Evolutionary conservation across 2,113 vertebrate species (phyloP), one percentile per base, ranked within the genome.

Genomic region (Speoplatyrhinus poulsoni): DNA sequence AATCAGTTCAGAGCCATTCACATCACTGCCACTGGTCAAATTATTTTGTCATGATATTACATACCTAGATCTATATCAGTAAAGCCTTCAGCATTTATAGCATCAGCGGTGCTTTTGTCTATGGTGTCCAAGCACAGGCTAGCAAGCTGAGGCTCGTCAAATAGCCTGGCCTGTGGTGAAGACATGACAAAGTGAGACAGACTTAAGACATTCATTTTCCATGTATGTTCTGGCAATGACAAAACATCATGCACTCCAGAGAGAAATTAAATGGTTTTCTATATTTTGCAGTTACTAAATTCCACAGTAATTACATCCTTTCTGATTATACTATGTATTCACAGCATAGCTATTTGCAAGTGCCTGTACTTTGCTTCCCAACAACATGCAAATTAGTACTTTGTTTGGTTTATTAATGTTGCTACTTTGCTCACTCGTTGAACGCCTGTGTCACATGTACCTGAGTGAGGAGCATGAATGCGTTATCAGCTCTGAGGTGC

Each of bases 401-500:
- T 41, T 8, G 12, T 52, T 52, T 52, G 49, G 11, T 11, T 12
- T 15, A 52, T 12, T 52, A 8, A 52, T 11, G 3, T 52, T 15
- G 49, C 12, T 52, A 26, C 26, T 52, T 9, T 11, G 11, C 12
- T 15, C 49, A 52, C 9, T 12, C 1, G 13, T 11, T 12, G 13
- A 52, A 52, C 26, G 11, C 11, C 9, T 52, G 49, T 52, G 26
- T 15, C 7, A 12, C 33, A 62, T 7, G 60, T 77, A 98, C 96
- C 94, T 98, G 96, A 74, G 96, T 97, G 75, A 97, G 96, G 16
- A 98, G 90, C 96, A 97, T 95, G 82, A 98, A 96, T 19, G 96
- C 95, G 63, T 97, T 97, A 82, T 97, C 96, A 46, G 96, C 95
- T 85, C 95, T 89, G 53, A 96, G 96, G 66, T 97, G 95, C 77